Percentiles rank a stretch among this genome's conserved stretches.
Evolutionary conservation across 2,888 invertebrate species (phyloP).

Genomic region (Drosophila paracracens): DNA sequence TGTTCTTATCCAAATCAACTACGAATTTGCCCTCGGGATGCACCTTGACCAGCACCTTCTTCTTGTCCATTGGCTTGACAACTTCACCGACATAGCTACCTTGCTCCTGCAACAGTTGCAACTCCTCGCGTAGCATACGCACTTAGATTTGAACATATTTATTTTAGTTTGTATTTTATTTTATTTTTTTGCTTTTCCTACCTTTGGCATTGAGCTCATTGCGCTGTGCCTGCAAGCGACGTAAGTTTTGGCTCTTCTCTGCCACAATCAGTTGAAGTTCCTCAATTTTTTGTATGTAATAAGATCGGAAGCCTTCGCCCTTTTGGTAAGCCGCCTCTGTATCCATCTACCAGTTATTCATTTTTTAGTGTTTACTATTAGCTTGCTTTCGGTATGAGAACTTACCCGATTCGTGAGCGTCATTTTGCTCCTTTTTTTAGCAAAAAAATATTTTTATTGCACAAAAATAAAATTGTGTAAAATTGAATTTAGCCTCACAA

Average conservation of each 20-base stretch:
- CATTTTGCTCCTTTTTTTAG: conserved; percentile 58
- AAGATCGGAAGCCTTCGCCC: conserved; percentile 96
- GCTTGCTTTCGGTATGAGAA: neutral
- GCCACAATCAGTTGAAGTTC: conserved; percentile 97
- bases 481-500: neutral
- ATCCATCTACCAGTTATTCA: conserved; percentile 79
- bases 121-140: conserved; percentile 97
- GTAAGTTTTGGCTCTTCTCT: conserved; percentile 98
- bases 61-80: conserved; percentile 99
- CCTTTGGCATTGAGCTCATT: conserved; percentile 99
- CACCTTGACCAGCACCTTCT: conserved; percentile 99
- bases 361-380: neutral
- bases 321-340: conserved; percentile 79
- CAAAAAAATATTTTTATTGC: neutral
- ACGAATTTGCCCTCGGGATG: conserved; percentile 99
- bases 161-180: neutral
- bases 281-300: conserved; percentile 99
- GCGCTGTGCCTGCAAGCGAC: conserved; percentile 98
- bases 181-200: conserved; percentile 76
- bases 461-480: neutral
- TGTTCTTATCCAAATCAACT: conserved; percentile 99
- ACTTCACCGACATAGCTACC: conserved; percentile 99
- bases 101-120: conserved; percentile 98
- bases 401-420: conserved; percentile 82
- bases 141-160: conserved; percentile 87